These are phyloP conservation scores for Agrochola circellaris DNA, from an alignment of 2,888 invertebrate species.

Conservation along the genomic window DNA sequence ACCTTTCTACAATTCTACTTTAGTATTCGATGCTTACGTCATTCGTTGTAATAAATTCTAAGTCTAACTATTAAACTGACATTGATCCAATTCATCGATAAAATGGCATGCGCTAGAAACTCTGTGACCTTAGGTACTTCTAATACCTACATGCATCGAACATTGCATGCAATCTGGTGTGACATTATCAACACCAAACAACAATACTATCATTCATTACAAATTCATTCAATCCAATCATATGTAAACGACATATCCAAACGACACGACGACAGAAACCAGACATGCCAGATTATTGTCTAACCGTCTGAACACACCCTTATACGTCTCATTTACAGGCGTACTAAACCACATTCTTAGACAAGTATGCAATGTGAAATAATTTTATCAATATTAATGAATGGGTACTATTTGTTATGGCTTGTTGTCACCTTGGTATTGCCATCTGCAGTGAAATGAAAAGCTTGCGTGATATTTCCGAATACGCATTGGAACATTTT, in stretches of 20 bases:
- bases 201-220: conserved; percentile 2
- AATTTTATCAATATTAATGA: conserved; percentile 46
- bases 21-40: not conserved
- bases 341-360: conserved; percentile 58
- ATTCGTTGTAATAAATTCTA: not conserved
- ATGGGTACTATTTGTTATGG: conserved; percentile 12
- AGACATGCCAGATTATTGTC: conserved; percentile 37
- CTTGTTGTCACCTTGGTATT: conserved; percentile 29
- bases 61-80: not conserved
- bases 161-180: not conserved
- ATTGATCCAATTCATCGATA: not conserved
- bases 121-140: not conserved
- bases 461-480: conserved; percentile 20
- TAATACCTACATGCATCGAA: not conserved
- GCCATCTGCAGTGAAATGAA: conserved; percentile 34
- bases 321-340: conserved; percentile 50
- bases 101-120: not conserved
- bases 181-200: conserved; percentile 9
- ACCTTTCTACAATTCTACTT: not conserved
- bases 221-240: conserved; percentile 25
- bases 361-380: conserved; percentile 58
- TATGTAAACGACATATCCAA: conserved; percentile 18
- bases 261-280: conserved; percentile 6
- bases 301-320: conserved; percentile 42
- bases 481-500: conserved; percentile 24